Base-by-base conservation (phyloP, 2,113 vertebrate species). In the Calypte anna region DNA sequence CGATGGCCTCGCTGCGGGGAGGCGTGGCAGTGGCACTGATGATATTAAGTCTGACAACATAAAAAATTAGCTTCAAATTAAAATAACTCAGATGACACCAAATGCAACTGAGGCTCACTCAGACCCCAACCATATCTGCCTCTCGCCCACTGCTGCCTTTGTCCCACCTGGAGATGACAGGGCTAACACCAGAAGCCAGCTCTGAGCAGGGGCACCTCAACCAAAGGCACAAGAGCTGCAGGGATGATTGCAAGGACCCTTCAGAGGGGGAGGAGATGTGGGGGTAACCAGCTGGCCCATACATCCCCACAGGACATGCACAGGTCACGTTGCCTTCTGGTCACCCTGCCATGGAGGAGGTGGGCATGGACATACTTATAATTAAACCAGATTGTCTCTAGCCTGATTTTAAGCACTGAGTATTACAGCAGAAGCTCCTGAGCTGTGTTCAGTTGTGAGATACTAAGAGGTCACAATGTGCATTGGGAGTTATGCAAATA, bases 61-160 rank as follows among this genome's bases (percentile, higher is more conserved):
- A 20, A 85, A 94, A 95, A 94, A 95, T 90, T 25, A 85, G 75
- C 78, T 90, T 44, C 55, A 76, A 82, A 97, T 92, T 82, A 84
- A 86, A 96, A 78, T 67, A 93, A 91, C 74, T 91, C 73, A 5
- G 17, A 53, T 19, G 55, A 64, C 91, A 89, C 33, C 82, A 57
- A 82, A 77, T 0, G 43, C 91, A 92, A 19, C 33, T 31, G 88
- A 75, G 83, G 33, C 84, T 76, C 57, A 28, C 57, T 15, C 76
- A 73, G 82, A n/a, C 44, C 63, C 69, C 6, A 62, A 53, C 61
- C 30, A 1, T 15, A 38, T 15, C 46, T 59, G 48, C 54, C 67
- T 36, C 46, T 14, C 48, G 67, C 57, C 40, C 58, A 67, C 69
- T 44, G 61, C 8, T 19, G 51, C 69, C 50, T 40, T 51, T 16